Conservation (phyloP, 2,113 vertebrate genomes). For the Ailurus styani region DNA sequence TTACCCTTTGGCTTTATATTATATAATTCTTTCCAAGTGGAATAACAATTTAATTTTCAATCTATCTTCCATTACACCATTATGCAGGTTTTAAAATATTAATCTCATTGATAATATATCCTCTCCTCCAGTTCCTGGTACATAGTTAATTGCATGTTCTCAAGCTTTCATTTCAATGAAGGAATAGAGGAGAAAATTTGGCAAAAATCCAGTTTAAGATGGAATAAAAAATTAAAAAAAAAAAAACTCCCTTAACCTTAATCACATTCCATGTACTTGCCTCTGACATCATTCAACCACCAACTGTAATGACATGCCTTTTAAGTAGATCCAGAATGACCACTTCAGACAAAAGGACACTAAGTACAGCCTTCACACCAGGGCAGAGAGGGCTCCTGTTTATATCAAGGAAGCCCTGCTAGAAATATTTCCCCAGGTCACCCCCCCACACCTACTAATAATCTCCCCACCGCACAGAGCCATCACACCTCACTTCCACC, state of each 20-base stretch:
- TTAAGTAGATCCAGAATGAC: slow-evolving; percentile 3
- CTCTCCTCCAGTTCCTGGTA: background rate
- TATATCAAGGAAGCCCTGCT: background rate
- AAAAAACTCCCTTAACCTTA: background rate
- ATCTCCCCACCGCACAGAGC: background rate
- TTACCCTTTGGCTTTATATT: background rate
- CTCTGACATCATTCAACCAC: background rate
- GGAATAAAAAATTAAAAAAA: background rate
- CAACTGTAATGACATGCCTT: background rate
- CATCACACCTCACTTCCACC: background rate
- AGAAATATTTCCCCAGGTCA: background rate
- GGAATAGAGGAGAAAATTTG: background rate
- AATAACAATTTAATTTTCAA: background rate
- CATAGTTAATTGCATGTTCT: background rate
- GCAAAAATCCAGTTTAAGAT: background rate
- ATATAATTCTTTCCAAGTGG: background rate
- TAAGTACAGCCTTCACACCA: background rate
- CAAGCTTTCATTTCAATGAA: background rate
- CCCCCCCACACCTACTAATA: accelerated
- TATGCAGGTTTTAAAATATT: background rate
- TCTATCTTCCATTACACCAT: background rate
- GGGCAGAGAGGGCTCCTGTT: background rate
- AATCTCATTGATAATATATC: background rate
- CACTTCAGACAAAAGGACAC: background rate
- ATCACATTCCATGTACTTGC: background rate